A percentile compares a stretch with the other conserved stretches of the same genome.
Evolutionary conservation across 2,888 invertebrate genomes (phyloP).

Genomic region (Ormyrus labotus): DNA sequence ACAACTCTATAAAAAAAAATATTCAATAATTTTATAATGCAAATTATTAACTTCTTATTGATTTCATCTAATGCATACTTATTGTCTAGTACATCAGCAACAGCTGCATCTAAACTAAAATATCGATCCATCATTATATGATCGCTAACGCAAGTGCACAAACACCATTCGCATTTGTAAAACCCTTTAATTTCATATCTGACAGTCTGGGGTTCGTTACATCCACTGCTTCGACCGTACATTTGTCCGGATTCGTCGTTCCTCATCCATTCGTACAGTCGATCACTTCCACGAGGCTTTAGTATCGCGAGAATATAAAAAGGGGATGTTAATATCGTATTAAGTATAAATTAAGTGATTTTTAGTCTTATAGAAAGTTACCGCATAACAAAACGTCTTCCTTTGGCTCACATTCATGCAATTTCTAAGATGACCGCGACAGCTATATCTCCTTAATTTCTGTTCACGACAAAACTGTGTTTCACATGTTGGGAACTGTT

Average conservation of each 20-base stretch:
- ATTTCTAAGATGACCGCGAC: too few relatives aligned
- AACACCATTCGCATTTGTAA: constrained; percentile 81
- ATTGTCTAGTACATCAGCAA: constrained; percentile 66
- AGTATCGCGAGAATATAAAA: too few relatives aligned
- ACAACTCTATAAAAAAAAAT: constrained; percentile 80
- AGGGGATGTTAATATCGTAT: too few relatives aligned
- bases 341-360: too few relatives aligned
- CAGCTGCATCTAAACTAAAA: constrained; percentile 83
- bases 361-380: too few relatives aligned
- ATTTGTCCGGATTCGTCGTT: not conserved
- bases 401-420: too few relatives aligned
- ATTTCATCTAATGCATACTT: constrained; percentile 61
- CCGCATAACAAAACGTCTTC: too few relatives aligned
- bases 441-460: too few relatives aligned
- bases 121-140: constrained; percentile 85
- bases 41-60: not conserved
- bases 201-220: not conserved
- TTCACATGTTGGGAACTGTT: too few relatives aligned
- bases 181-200: not conserved
- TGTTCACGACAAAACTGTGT: too few relatives aligned
- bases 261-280: too few relatives aligned
- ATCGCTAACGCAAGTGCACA: constrained; percentile 90
- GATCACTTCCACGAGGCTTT: too few relatives aligned
- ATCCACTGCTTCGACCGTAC: not conserved
- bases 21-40: not conserved